Conservation (phyloP, 2,797 vertebrate species). For the Manis pentadactyla region DNA sequence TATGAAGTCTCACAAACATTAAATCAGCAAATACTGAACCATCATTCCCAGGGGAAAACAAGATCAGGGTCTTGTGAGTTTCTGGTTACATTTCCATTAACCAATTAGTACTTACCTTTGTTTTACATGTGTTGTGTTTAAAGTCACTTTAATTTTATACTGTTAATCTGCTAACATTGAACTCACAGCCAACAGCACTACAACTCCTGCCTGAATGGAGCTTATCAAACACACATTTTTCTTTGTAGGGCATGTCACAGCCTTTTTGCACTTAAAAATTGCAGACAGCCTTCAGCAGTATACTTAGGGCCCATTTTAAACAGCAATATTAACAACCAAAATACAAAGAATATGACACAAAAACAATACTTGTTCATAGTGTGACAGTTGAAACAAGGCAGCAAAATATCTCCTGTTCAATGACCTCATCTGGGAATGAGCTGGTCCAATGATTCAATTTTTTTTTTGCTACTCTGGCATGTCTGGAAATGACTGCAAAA, state of each 20-base stretch:
- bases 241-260: neutral
- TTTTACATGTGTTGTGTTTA: neutral
- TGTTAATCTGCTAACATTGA: neutral
- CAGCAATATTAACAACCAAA: neutral
- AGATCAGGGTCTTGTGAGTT: neutral
- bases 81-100: neutral
- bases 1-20: neutral
- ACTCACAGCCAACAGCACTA: neutral
- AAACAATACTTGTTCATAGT: neutral
- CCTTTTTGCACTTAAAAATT: neutral
- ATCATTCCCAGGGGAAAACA: neutral
- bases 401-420: neutral
- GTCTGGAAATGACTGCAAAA: neutral
- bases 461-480: neutral
- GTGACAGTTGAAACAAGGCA: neutral
- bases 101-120: neutral
- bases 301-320: neutral
- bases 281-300: neutral
- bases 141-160: neutral
- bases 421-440: neutral
- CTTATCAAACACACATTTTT: slow-evolving; percentile 7
- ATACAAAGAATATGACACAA: neutral
- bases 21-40: neutral
- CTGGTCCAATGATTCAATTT: neutral
- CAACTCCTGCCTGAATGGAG: neutral